phyloP scores from a whole-genome alignment of 2,888 invertebrate genomes.

The Glyphotaelius pellucidus region DNA sequence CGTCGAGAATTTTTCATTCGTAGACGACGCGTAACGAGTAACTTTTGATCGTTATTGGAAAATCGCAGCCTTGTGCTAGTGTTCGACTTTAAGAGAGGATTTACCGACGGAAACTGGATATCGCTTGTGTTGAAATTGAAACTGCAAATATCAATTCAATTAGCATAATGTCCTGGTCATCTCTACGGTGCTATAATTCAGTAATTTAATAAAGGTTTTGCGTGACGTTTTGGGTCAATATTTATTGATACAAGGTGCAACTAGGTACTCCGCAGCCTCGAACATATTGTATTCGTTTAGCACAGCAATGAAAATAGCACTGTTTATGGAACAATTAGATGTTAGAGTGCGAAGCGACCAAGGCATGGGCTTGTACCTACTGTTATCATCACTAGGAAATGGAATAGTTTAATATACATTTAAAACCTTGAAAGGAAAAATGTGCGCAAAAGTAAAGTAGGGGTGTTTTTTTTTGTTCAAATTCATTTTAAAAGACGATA shows the following conservation, averaged over 20 bases:
- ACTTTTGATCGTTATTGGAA: no score
- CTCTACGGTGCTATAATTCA: neutral
- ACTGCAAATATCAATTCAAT: conserved; percentile 13
- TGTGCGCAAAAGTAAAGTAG: no score
- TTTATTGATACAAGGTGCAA: neutral
- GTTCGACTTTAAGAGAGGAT: neutral
- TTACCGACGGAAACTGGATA: conserved; percentile 14
- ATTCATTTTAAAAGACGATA: no score
- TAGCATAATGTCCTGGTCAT: conserved; percentile 6
- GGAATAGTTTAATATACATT: neutral
- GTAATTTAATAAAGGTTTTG: neutral
- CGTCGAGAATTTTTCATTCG: no score
- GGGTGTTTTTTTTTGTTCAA: no score
- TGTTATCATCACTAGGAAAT: neutral
- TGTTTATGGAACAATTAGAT: neutral
- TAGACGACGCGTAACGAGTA: no score
- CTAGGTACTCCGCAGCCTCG: neutral
- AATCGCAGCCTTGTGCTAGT: neutral
- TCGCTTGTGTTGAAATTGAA: neutral
- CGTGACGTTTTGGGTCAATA: neutral
- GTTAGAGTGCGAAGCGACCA: neutral
- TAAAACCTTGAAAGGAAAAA: no score
- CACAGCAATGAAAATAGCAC: neutral
- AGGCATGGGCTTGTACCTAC: neutral
- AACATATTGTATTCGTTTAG: neutral